Base-by-base conservation (phyloP, 2,797 vertebrate species). In the Miichthys miiuy region DNA sequence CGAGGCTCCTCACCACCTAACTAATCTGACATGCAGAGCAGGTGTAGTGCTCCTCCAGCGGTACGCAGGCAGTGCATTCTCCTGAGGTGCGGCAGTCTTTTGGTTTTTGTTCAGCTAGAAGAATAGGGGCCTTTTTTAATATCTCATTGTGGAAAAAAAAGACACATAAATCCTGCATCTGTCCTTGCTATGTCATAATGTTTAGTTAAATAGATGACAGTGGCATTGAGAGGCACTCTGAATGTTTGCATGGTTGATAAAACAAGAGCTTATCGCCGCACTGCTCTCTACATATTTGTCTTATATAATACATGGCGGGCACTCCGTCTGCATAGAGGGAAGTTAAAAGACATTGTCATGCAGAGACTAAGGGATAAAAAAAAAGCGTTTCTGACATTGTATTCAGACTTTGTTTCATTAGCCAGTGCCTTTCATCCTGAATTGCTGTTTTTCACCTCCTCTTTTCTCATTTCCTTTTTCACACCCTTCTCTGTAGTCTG, bases 21-120 rank as follows among this genome's bases (percentile, higher is more conserved):
- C 56, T 67, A 38, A 82, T 85, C 77, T 76, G 71, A 74, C 79
- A 72, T 79, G 77, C 72, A 73, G 80, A 85, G 54, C 77, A 77
- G 74, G 62, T 86, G 77, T 69, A 48, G 60, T 34, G 27, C 60
- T 68, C 42, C 79, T 82, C 46, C n/a, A 21, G 50, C 66, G 41
- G 47, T 70, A 62, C 50, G 56, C 41, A 73, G 5, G 44, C 66
- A 48, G 54, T 18, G 56, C 44, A 56, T 51, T 83, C 75, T 77
- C 42, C 23, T 34, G 52, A 66, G 21, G 17, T 46, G 34, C 72
- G 30, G 44, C 23, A 23, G 21, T 62, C n/a, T 55, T 55, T 38
- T 74, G 56, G 46, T 54, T 77, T 80, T 50, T 77, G 54, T 73
- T 64, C 25, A 34, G 64, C 61, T 44, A 11, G 11, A 38, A 64